Evolutionary conservation across 2,113 vertebrate genomes (phyloP), one percentile per base, ranked within the genome.

Genomic region (Macquaria australasica): DNA sequence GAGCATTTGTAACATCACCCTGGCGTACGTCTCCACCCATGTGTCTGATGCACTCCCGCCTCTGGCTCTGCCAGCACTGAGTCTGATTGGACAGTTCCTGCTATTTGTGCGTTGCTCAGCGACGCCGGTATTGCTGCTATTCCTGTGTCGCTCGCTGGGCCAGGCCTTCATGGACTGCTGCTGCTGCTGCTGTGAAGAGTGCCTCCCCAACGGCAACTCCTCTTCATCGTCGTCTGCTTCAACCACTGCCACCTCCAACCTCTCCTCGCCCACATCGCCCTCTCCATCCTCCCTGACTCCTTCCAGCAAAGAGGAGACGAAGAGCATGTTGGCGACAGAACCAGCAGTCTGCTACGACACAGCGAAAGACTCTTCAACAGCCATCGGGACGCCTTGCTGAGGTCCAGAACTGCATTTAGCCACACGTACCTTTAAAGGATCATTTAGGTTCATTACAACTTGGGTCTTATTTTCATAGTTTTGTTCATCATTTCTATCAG

Each of bases 151-250:
- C 77, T 96, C 97, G 0, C 95, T 99, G 76, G 97, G 98, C 66
- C 97, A 94, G 91, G 97, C 97, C 81, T 99, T 99, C 89, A 94
- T 98, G 95, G 97, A 98, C 93, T 99, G 98, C 92, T 99, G 98
- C 92, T 99, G 98, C 90, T 99, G 98, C 95, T 99, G 98, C 92
- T 99, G 98, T 0, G 96, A 97, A 3, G 97, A 97, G 10, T 96
- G 97, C 3, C 58, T 95, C 7, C 92, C 94, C 0, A 84, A 96
- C 1, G 66, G 79, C 0, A 34, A 88, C 0, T 90, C 87, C n/a
- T 89, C 94, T 0, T 84, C 90, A 0, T 85, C 94, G 0, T 83
- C 93, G 4, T 84, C 93, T 0, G 83, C 93, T 2, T 88, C 93
- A 1, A 84, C 93, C 3, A 62, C 93, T 5, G 75, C 81, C 73